Conservation (phyloP, 1,140 invertebrate species). For the Vanessa tameamea region DNA sequence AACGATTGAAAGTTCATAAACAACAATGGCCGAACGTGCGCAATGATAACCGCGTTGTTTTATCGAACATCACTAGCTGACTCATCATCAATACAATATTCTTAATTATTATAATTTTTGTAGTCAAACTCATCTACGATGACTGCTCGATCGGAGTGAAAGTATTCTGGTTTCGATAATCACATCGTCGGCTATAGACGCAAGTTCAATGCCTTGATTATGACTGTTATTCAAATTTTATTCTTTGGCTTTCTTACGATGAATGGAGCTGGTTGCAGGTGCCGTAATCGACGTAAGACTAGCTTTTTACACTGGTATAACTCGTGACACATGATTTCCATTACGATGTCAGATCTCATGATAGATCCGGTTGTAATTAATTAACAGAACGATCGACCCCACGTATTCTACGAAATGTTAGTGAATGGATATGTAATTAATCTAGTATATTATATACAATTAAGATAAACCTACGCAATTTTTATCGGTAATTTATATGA, state of each 20-base stretch:
- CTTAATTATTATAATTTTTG: slow-evolving; percentile 75
- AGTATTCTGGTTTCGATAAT: slow-evolving; percentile 73
- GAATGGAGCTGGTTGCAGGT: slow-evolving; percentile 54
- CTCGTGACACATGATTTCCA: slow-evolving; percentile 45
- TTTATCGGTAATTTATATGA: not conserved
- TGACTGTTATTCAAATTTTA: slow-evolving; percentile 72
- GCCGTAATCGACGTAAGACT: slow-evolving; percentile 53
- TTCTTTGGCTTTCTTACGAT: slow-evolving; percentile 63
- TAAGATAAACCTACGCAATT: not conserved
- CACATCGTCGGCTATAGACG: slow-evolving; percentile 57
- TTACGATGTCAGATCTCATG: slow-evolving; percentile 33
- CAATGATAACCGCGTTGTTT: slow-evolving; percentile 59
- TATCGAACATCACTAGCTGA: slow-evolving; percentile 68
- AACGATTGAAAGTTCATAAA: slow-evolving; percentile 64
- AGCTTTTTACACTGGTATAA: slow-evolving; percentile 36
- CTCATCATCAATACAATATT: slow-evolving; percentile 69
- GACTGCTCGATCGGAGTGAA: slow-evolving; percentile 65
- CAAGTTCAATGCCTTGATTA: slow-evolving; percentile 79
- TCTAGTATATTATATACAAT: slow-evolving; percentile 11
- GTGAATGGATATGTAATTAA: slow-evolving; percentile 12
- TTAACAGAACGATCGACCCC: slow-evolving; percentile 27
- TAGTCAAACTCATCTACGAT: slow-evolving; percentile 62
- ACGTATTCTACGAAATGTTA: slow-evolving; percentile 22
- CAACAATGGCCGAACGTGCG: slow-evolving; percentile 57
- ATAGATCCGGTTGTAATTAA: slow-evolving; percentile 58